Evolutionary conservation across 2,888 invertebrate species (phyloP).

Genomic region (Plutella xylostella): DNA sequence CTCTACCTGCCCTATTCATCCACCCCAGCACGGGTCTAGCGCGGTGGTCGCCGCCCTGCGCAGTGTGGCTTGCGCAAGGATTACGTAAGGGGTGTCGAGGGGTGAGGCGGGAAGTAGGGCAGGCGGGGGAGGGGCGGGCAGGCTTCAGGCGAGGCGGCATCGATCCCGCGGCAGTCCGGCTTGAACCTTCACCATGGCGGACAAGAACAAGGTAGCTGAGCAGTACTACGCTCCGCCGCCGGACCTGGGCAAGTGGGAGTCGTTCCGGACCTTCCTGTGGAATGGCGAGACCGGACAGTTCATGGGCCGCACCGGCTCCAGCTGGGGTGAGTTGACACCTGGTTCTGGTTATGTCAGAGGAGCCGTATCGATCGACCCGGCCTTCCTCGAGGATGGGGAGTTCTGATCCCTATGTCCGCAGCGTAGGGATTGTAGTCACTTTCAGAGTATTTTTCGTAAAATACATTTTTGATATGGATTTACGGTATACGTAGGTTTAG

Average conservation of each 20-base stretch:
- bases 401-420: no score
- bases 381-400: no score
- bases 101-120: conserved; percentile 24
- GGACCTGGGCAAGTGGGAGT: conserved; percentile 87
- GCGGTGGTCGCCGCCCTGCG: conserved; percentile 23
- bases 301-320: conserved; percentile 90
- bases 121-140: conserved; percentile 22
- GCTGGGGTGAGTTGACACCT: conserved; percentile 96
- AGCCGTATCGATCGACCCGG: no score
- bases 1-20: neutral
- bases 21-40: neutral
- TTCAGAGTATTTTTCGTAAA: no score
- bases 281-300: conserved; percentile 93
- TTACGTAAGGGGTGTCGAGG: conserved; percentile 46
- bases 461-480: no score
- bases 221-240: conserved; percentile 86
- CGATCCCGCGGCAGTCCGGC: conserved; percentile 62
- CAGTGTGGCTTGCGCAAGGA: conserved; percentile 45
- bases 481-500: no score
- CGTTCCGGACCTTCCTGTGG: conserved; percentile 88
- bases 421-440: no score
- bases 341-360: neutral
- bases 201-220: conserved; percentile 77
- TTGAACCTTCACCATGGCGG: conserved; percentile 74
- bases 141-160: conserved; percentile 34